A percentile compares a stretch with the other conserved stretches of the same genome.
Conservation (phyloP, 2,888 invertebrate genomes). For the Meghimatium bilineatum region DNA sequence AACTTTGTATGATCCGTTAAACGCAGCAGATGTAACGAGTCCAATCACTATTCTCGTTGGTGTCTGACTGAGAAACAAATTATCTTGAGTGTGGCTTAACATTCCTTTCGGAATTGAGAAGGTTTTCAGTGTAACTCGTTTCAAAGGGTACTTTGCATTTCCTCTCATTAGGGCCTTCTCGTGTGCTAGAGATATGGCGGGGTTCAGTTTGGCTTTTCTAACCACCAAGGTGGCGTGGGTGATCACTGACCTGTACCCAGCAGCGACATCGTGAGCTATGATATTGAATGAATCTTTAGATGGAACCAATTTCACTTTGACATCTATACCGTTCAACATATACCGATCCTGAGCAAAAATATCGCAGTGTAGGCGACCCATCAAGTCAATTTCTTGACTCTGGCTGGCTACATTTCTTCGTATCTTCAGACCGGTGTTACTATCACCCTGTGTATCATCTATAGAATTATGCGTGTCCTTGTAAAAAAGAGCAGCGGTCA, state of each 20-base stretch:
- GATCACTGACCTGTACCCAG: neutral
- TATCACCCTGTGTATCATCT: neutral
- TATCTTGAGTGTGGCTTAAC: constrained; percentile 10
- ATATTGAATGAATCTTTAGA: constrained; percentile 31
- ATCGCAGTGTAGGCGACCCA: constrained; percentile 35
- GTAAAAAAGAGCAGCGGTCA: neutral
- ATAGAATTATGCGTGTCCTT: neutral
- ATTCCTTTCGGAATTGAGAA: constrained; percentile 13
- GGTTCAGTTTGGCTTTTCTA: constrained; percentile 34
- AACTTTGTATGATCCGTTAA: constrained; percentile 33
- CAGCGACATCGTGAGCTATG: neutral
- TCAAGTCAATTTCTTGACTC: constrained; percentile 28
- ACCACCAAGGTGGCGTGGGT: constrained; percentile 23
- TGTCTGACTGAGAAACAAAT: constrained; percentile 29
- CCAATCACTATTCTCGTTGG: constrained; percentile 32
- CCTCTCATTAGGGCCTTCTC: constrained; percentile 23
- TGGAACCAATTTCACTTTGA: constrained; percentile 30
- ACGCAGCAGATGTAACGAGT: constrained; percentile 16
- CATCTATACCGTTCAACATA: constrained; percentile 45
- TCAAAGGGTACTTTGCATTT: constrained; percentile 41
- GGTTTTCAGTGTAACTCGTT: constrained; percentile 14
- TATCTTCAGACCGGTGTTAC: neutral
- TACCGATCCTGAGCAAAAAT: constrained; percentile 28
- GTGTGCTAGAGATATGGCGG: constrained; percentile 11
- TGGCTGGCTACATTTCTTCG: neutral